A percentile compares a stretch with the other conserved stretches of the same genome.
Evolutionary conservation across 30 jellyfish, hydroid and myxozoan species (phyloP).

Genomic region (Turritopsis rubra): DNA sequence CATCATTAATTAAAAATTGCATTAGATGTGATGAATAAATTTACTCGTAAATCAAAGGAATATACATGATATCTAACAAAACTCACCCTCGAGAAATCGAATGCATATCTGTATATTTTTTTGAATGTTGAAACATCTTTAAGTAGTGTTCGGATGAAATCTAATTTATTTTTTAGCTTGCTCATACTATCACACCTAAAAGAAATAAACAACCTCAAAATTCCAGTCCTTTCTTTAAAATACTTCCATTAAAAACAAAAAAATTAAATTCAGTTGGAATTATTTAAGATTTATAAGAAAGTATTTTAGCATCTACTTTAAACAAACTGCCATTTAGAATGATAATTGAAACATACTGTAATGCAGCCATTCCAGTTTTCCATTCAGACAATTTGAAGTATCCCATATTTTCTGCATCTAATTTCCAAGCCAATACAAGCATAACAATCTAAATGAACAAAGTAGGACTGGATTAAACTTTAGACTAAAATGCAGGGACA

Average conservation of each 20-base stretch:
- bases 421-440: conserved; percentile 92
- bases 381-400: conserved; percentile 84
- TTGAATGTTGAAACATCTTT: conserved; percentile 74
- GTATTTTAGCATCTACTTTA: too few relatives aligned
- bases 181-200: conserved; percentile 77
- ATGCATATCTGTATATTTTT: conserved; percentile 94
- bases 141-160: conserved; percentile 47
- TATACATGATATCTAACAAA: neutral
- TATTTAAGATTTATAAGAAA: too few relatives aligned
- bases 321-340: too few relatives aligned
- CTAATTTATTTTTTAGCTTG: conserved; percentile 65
- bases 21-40: neutral
- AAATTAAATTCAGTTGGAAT: neutral
- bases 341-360: conserved; percentile 50
- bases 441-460: conserved; percentile 59
- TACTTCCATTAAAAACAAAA: neutral
- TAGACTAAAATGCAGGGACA: neutral
- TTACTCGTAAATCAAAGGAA: neutral
- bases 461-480: neutral
- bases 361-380: conserved; percentile 86
- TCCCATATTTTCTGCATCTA: conserved; percentile 96
- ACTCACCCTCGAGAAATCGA: conserved; percentile 91
- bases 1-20: too few relatives aligned
- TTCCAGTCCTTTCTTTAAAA: neutral
- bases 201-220: too few relatives aligned